phyloP scores from a whole-genome alignment of 1,140 invertebrate species.

The Cydia strobilella region DNA sequence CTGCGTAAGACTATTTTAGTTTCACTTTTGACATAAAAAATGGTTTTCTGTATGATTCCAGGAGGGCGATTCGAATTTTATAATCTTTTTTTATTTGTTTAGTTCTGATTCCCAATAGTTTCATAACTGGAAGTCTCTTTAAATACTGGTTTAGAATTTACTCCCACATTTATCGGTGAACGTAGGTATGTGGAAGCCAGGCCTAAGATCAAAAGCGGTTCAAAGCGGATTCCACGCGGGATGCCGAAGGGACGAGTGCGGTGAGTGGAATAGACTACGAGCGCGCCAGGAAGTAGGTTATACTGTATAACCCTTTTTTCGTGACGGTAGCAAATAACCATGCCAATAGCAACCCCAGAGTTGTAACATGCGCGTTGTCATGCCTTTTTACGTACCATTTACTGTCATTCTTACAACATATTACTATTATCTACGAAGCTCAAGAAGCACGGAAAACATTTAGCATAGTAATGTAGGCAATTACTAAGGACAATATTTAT shows the following conservation, averaged over 20 bases:
- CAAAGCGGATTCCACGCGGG: conserved; percentile 19
- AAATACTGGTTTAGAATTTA: not conserved
- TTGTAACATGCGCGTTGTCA: no score
- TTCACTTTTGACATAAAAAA: no score
- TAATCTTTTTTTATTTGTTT: not conserved
- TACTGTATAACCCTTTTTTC: not conserved
- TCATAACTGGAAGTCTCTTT: not conserved
- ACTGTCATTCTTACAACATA: no score
- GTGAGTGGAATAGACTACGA: not conserved
- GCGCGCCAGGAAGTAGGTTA: not conserved
- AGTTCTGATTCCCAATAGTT: not conserved
- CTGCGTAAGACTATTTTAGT: no score
- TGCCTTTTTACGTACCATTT: no score
- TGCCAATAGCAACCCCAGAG: not conserved
- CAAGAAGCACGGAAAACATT: no score
- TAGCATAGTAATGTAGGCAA: no score
- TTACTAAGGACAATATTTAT: no score
- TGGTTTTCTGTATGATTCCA: no score
- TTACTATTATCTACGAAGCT: no score
- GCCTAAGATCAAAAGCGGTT: conserved; percentile 19
- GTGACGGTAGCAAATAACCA: not conserved
- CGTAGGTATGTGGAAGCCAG: not conserved
- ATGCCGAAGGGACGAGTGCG: not conserved
- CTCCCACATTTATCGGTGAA: not conserved
- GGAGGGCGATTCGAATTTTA: no score